Evolutionary conservation across 2,797 vertebrate species (phyloP).

Genomic region (Myioborus melanocephalus): DNA sequence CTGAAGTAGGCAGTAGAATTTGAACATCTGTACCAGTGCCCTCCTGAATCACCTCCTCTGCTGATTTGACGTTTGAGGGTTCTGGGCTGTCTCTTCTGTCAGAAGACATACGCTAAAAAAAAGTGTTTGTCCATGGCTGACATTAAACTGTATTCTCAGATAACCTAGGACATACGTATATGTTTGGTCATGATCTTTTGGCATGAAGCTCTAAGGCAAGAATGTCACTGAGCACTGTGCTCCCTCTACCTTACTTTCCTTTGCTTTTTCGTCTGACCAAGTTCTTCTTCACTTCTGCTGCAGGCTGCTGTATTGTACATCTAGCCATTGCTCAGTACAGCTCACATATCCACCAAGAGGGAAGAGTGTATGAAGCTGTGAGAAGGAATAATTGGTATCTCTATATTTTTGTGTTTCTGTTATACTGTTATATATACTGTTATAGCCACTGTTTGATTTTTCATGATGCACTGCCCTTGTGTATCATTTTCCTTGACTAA

Average conservation of each 20-base stretch:
- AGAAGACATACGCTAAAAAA: background rate
- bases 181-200: slow-evolving; percentile 10
- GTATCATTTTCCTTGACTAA: background rate
- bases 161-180: background rate
- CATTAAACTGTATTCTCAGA: background rate
- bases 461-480: background rate
- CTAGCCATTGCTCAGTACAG: background rate
- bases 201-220: background rate
- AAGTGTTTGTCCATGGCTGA: background rate
- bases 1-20: background rate
- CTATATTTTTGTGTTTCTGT: background rate
- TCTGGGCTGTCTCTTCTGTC: background rate
- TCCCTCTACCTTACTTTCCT: background rate
- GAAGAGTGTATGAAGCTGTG: background rate
- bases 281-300: background rate
- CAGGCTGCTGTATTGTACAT: background rate
- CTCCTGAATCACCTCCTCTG: background rate
- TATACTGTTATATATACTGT: background rate
- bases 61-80: background rate
- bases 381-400: background rate
- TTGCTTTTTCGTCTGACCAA: background rate
- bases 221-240: background rate
- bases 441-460: background rate
- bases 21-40: background rate
- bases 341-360: background rate